Conservation (phyloP, 2,797 vertebrate genomes). For the Heterohyrax brucei region DNA sequence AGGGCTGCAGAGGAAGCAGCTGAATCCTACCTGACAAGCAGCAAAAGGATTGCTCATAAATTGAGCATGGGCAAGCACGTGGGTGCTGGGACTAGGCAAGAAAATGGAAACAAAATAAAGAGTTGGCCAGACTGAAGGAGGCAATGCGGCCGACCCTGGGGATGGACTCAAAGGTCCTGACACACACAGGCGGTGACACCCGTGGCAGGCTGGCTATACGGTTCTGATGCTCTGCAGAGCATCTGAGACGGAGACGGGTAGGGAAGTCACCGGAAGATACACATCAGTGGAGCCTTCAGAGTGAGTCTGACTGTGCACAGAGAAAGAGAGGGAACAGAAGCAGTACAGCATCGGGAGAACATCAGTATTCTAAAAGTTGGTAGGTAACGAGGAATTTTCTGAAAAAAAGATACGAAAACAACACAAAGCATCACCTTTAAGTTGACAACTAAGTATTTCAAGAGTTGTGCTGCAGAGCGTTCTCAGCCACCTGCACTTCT, state of each 20-base stretch:
- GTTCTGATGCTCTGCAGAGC: conserved; percentile 12
- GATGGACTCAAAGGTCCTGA: background rate
- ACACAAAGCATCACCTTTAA: conserved; percentile 41
- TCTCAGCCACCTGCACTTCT: background rate
- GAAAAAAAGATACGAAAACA: conserved; percentile 58
- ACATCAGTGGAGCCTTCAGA: conserved; percentile 2
- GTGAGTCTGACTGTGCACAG: background rate
- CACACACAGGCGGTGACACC: background rate
- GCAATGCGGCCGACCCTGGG: background rate
- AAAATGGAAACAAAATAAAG: conserved; percentile 67
- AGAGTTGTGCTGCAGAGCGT: background rate
- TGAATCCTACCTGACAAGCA: background rate
- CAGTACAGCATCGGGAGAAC: conserved; percentile 37
- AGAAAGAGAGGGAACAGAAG: conserved; percentile 49
- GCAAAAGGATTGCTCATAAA: conserved; percentile 38
- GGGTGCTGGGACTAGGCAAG: conserved; percentile 19
- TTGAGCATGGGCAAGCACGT: background rate
- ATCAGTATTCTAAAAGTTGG: conserved; percentile 7
- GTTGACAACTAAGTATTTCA: conserved; percentile 42
- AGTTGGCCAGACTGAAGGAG: conserved; percentile 1
- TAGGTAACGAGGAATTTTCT: conserved; percentile 65
- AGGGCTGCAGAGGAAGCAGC: background rate
- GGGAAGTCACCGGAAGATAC: conserved; percentile 50
- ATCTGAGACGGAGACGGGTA: conserved; percentile 12
- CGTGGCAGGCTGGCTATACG: background rate